phyloP scores from a whole-genome alignment of 1,140 invertebrate species.

The Gonatopus flavifemur region DNA sequence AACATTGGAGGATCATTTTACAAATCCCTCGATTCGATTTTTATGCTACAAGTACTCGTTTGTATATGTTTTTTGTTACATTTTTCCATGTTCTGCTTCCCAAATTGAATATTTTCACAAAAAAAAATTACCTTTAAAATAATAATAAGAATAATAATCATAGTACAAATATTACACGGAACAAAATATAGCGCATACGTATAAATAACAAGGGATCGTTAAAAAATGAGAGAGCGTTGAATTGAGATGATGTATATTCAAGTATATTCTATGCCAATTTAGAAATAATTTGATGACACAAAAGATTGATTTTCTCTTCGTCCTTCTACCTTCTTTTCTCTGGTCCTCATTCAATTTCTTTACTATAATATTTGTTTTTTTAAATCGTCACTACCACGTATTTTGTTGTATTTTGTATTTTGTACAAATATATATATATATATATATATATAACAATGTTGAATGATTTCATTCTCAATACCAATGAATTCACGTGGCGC shows the following conservation, averaged over 20 bases:
- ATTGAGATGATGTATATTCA: too few relatives aligned
- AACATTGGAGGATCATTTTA: too few relatives aligned
- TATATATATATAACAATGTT: slow-evolving; percentile 6
- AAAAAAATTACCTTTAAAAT: neutral
- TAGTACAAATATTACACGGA: too few relatives aligned
- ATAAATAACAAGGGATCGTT: too few relatives aligned
- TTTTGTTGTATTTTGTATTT: too few relatives aligned
- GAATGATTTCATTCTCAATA: neutral
- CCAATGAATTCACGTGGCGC: slow-evolving; percentile 17
- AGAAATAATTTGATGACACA: too few relatives aligned
- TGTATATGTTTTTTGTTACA: neutral
- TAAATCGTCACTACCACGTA: slow-evolving; percentile 9
- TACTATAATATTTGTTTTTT: neutral
- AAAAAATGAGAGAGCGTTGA: too few relatives aligned
- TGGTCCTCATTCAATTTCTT: slow-evolving; percentile 7
- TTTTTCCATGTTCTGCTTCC: neutral
- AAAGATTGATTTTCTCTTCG: slow-evolving; percentile 1
- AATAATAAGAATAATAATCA: neutral
- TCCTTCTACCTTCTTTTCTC: slow-evolving; percentile 8
- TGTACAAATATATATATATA: slow-evolving; percentile 23
- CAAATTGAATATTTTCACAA: neutral
- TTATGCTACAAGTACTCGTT: slow-evolving; percentile 4
- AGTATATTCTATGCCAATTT: too few relatives aligned
- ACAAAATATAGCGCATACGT: too few relatives aligned
- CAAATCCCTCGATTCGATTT: too few relatives aligned